phyloP scores from a whole-genome alignment of 2,113 vertebrate species.

The Eulemur macaco region DNA sequence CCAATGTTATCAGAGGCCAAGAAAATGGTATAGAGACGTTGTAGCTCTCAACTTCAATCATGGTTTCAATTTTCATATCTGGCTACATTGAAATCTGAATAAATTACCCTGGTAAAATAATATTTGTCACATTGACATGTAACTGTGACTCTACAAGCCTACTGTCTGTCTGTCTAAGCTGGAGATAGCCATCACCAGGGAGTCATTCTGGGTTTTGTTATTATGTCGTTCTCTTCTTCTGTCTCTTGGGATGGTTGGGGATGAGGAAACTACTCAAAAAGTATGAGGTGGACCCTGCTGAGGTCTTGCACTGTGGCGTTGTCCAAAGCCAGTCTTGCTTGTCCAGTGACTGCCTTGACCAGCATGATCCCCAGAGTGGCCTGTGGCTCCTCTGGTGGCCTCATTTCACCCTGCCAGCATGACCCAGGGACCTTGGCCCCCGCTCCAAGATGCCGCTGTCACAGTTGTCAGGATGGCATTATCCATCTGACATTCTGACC shows the following conservation, averaged over 20 bases:
- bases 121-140: not conserved
- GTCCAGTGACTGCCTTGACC: not conserved
- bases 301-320: not conserved
- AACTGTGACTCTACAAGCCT: not conserved
- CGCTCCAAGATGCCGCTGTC: not conserved
- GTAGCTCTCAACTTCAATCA: not conserved
- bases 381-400: not conserved
- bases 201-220: not conserved
- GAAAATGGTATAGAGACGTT: not conserved
- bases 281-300: not conserved
- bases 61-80: not conserved
- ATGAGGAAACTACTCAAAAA: not conserved
- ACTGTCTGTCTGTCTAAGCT: not conserved
- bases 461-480: not conserved
- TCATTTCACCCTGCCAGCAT: not conserved
- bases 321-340: not conserved
- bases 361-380: not conserved
- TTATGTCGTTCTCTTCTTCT: not conserved
- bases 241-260: not conserved
- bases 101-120: not conserved
- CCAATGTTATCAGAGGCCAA: not conserved
- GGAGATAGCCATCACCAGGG: rapidly evolving
- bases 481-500: not conserved
- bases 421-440: not conserved
- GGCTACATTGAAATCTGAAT: not conserved